Evolutionary conservation across 2,888 invertebrate species (phyloP), one percentile per base, ranked within the genome.

Genomic region (Cyaniris semiargus): DNA sequence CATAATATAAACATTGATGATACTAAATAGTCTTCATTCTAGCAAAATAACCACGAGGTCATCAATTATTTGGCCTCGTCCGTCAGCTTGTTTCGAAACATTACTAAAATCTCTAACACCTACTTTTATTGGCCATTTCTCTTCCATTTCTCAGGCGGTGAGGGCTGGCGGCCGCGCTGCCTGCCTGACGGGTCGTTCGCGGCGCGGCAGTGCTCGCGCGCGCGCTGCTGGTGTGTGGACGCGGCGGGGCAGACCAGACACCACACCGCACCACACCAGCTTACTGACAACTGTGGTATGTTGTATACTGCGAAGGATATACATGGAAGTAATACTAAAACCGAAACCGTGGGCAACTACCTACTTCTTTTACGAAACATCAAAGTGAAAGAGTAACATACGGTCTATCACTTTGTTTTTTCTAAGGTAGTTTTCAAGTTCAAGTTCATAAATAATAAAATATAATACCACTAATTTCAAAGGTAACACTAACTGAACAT

Each of bases 221-320:
- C 90, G 0, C 95, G 95, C 44, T 97, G 97, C 86, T 97, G 97
- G 97, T 98, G 98, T 87, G 97, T 97, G 3, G 97, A 98, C 87
- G 97, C 97, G 79, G 97, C 97, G 0, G 93, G 93, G 0, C 92
- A 91, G 80, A 82, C 89, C 13, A 83, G 91, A 6, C 81, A 85
- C 13, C 71, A 80, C 2, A 81, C 83, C 6, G n/a, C 79, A 0
- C 83, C 88, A 0, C 80, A 84, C 1, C 89, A 88, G 0, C 82
- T 81, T 1, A 75, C 84, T 0, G 90, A 92, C 58, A 85, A 88
- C 34, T 93, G 93, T 79, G 90, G 92, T 92, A 77, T 82, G 84
- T 81, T 15, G 13, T 48, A 2, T 48, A 48, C 48, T 48, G 48
- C 34, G 34, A 34, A 34, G 34, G 7, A 34, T 34, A 34, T 7